Evolutionary conservation across 2,113 vertebrate genomes (phyloP), one percentile per base, ranked within the genome.

Genomic region (Pan paniscus): DNA sequence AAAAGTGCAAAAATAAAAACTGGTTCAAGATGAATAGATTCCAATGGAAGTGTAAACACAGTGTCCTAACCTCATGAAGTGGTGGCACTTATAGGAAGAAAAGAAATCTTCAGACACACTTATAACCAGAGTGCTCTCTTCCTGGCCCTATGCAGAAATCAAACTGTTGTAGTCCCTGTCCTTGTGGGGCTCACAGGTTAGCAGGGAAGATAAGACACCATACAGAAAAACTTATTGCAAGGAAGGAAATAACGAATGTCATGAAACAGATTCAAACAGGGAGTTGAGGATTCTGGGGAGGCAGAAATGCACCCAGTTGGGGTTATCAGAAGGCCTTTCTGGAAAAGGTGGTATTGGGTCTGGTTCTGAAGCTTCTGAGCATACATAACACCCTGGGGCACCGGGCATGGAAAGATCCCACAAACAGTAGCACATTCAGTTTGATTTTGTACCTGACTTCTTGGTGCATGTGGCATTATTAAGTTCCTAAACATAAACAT

Each of bases 401-500:
- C 84, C 89, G 25, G 78, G 48, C 61, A 4, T 43, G 32, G 89
- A 93, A 96, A 97, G 96, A 97, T 68, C 92, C 88, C 80, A 27
- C 59, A 73, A 94, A 90, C 94, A 97, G 96, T 68, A 94, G 83
- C 83, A 2, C 82, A 38, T 98, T 97, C 79, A 4, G 52, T 98
- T 98, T 96, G 92, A 85, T 98, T 98, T 96, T 97, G 96, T 97
- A 93, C 95, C 97, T 82, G 80, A 75, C 81, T 97, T 98, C 97
- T 90, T 78, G 86, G 93, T 86, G 92, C 90, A 48, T 68, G 57
- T 97, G 98, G 97, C 97, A 96, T 98, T 97, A 98, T 98, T 98
- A 98, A 98, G 85, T 98, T 98, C 97, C 98, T 98, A 98, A 98
- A 98, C 95, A 97, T 97, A 98, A 99, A 98, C 97, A 98, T 94